Evolutionary conservation across 1,140 invertebrate genomes (phyloP).

Genomic region (Berghia stephanieae): DNA sequence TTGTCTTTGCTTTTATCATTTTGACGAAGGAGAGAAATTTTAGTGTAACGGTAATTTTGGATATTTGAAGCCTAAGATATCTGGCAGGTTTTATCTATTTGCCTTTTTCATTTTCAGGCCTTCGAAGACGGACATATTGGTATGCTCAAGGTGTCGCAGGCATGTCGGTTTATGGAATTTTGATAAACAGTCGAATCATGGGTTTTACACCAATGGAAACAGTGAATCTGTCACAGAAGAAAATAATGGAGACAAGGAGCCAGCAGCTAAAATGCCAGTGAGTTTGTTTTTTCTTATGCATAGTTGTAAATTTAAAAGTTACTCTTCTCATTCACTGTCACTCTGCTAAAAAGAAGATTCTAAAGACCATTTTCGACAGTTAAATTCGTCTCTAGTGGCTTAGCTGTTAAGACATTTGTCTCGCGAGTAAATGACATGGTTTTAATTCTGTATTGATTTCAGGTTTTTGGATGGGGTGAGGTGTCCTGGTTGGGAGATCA

Average conservation of each 20-base stretch:
- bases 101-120: constrained; percentile 34
- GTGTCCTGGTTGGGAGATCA: too few species aligned
- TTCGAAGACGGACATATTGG: constrained; percentile 32
- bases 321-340: too few species aligned
- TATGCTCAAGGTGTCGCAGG: constrained; percentile 45
- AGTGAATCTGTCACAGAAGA: not conserved
- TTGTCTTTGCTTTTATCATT: too few species aligned
- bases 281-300: not conserved
- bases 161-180: constrained; percentile 51
- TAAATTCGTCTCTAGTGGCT: too few species aligned
- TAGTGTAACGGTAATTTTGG: not conserved
- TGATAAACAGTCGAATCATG: not conserved
- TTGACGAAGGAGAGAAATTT: too few species aligned
- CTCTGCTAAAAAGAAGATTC: too few species aligned
- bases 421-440: too few species aligned
- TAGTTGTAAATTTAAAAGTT: too few species aligned
- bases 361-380: too few species aligned
- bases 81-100: not conserved
- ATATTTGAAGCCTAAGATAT: not conserved
- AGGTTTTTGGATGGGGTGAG: too few species aligned
- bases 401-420: too few species aligned
- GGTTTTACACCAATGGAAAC: not conserved
- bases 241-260: constrained; percentile 14
- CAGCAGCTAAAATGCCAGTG: constrained; percentile 30
- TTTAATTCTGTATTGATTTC: too few species aligned